Percentiles rank a stretch among this genome's conserved stretches.
These are phyloP conservation scores for Helicoverpa assulta DNA, from an alignment of 2,888 invertebrate species.

Conservation along the genomic window DNA sequence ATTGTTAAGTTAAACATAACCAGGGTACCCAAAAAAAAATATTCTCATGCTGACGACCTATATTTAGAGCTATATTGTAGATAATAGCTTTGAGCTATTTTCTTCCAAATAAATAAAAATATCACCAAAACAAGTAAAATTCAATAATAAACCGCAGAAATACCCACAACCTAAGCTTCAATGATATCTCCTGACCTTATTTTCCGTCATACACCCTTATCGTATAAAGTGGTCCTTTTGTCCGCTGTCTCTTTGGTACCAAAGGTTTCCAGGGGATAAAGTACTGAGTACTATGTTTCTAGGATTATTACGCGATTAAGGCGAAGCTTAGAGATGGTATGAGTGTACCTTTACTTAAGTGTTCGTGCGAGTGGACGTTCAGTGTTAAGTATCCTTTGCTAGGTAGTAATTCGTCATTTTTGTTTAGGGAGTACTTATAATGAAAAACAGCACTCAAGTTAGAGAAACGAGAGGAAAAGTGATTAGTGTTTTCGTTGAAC, in stretches of 20 bases:
- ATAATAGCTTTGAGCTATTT: no score
- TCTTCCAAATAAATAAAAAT: no score
- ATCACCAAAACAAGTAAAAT: background rate
- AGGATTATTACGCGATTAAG: slow-evolving; percentile 61
- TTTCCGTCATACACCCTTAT: background rate
- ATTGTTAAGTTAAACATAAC: no score
- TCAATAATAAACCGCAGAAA: background rate
- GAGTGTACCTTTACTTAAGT: slow-evolving; percentile 39
- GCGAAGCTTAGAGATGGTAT: slow-evolving; percentile 45
- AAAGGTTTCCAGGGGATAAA: slow-evolving; percentile 44
- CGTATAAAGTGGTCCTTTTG: slow-evolving; percentile 38
- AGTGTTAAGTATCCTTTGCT: slow-evolving; percentile 1
- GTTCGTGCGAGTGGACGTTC: slow-evolving; percentile 33
- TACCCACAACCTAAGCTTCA: background rate
- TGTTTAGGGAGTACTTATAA: background rate
- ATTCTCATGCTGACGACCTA: no score
- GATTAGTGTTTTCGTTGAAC: no score
- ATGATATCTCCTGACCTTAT: background rate
- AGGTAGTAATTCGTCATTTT: slow-evolving; percentile 14
- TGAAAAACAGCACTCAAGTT: background rate
- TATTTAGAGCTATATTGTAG: no score
- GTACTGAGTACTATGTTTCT: slow-evolving; percentile 53
- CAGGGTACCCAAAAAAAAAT: no score
- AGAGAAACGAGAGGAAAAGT: no score
- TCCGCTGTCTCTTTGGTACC: background rate